phyloP scores from a whole-genome alignment of 2,113 vertebrate genomes.

The Todiramphus chloris region DNA sequence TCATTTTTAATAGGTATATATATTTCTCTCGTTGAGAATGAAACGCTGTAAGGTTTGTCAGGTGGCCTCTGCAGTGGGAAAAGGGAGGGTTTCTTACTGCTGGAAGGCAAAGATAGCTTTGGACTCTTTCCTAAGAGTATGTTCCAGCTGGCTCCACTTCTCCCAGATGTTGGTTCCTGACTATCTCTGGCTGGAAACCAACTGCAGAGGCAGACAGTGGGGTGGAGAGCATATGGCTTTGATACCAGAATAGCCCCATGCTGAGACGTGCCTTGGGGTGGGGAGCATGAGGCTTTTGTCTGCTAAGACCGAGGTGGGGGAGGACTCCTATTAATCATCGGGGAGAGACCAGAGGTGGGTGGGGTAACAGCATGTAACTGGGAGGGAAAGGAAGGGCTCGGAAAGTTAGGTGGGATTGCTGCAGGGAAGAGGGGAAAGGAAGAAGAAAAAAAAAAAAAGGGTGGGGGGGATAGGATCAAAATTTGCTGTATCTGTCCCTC shows the following conservation, averaged over 20 bases:
- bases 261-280: conserved; percentile 66
- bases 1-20: neutral
- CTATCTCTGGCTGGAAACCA: conserved; percentile 52
- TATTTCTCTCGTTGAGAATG: neutral
- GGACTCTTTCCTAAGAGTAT: conserved; percentile 29
- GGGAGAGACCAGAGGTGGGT: conserved; percentile 62
- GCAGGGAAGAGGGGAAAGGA: conserved; percentile 19
- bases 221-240: conserved; percentile 59
- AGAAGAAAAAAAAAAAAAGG: neutral
- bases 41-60: conserved; percentile 5
- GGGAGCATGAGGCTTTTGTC: conserved; percentile 63
- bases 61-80: conserved; percentile 21
- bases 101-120: conserved; percentile 47
- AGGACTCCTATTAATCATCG: conserved; percentile 58
- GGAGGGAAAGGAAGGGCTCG: conserved; percentile 50
- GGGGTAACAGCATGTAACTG: conserved; percentile 52
- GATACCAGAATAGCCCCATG: conserved; percentile 64
- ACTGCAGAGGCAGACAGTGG: conserved; percentile 43
- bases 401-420: conserved; percentile 63
- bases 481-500: conserved; percentile 51
- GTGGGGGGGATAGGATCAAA: neutral
- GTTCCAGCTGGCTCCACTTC: conserved; percentile 49
- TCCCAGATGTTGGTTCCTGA: conserved; percentile 57
- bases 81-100: neutral
- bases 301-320: conserved; percentile 28